These are phyloP conservation scores for Papilio demoleus DNA, from an alignment of 2,888 invertebrate genomes.

Conservation along the genomic window DNA sequence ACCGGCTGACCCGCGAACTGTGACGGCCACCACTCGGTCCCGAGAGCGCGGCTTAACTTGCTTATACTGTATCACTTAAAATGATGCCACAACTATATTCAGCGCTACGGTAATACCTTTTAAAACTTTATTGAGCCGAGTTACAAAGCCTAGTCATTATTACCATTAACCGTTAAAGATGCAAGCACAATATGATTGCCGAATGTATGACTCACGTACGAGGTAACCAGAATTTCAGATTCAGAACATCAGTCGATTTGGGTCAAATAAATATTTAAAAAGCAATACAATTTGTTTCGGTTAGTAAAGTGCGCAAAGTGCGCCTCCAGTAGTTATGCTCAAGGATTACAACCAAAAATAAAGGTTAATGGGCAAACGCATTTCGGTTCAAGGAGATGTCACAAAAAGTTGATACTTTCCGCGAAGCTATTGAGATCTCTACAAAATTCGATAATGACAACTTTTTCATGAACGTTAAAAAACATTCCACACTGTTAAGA, in stretches of 20 bases:
- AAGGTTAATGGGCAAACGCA: constrained; percentile 17
- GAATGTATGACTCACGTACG: background rate
- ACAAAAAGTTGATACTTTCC: constrained; percentile 5
- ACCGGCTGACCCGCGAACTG: background rate
- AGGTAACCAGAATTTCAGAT: background rate
- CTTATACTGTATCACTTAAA: background rate
- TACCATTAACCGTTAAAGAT: background rate
- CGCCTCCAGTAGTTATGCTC: background rate
- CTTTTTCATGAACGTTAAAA: constrained; percentile 9
- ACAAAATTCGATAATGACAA: background rate
- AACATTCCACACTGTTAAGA: background rate
- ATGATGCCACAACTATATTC: background rate
- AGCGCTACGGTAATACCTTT: background rate
- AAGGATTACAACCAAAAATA: constrained; percentile 15
- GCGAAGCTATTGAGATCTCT: background rate
- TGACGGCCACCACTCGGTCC: background rate
- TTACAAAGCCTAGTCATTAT: background rate
- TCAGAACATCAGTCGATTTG: background rate
- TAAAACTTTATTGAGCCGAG: background rate
- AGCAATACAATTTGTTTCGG: background rate
- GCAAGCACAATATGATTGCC: background rate
- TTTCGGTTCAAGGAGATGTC: constrained; percentile 13
- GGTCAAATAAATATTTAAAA: background rate
- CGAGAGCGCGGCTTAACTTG: background rate
- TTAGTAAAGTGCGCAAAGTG: background rate